A percentile compares a stretch with the other conserved stretches of the same genome.
phyloP scores from a whole-genome alignment of 1,140 invertebrate species.

The Drosophila triauraria region DNA sequence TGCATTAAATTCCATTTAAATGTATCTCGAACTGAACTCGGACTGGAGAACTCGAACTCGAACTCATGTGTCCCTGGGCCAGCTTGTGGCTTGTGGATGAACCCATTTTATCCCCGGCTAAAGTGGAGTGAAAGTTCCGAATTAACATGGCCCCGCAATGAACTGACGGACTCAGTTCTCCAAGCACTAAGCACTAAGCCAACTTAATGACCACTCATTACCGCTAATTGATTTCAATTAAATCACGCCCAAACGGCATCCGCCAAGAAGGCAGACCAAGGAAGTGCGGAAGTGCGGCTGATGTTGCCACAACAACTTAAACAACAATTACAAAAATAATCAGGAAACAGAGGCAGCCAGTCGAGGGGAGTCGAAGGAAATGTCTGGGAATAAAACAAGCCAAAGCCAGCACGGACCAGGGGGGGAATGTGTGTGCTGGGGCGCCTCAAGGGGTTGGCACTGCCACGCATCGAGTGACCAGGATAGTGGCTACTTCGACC shows the following conservation, averaged over 20 bases:
- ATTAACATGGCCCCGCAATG: slow-evolving; percentile 28
- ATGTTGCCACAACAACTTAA: slow-evolving; percentile 80
- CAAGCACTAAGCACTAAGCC: slow-evolving; percentile 50
- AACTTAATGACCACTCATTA: slow-evolving; percentile 84
- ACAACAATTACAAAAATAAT: slow-evolving; percentile 83
- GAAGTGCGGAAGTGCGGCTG: slow-evolving; percentile 56
- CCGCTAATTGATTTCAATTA: slow-evolving; percentile 85
- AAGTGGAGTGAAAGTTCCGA: slow-evolving; percentile 2
- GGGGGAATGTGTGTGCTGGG: slow-evolving; percentile 3
- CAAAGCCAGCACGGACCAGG: no score
- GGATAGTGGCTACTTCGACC: slow-evolving; percentile 9
- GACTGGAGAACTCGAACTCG: no score
- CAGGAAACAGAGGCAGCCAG: slow-evolving; percentile 56
- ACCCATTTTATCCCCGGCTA: slow-evolving; percentile 9
- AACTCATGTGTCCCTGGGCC: slow-evolving; percentile 4
- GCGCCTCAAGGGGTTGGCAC: slow-evolving; percentile 40
- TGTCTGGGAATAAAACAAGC: slow-evolving; percentile 64
- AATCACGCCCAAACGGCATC: slow-evolving; percentile 74
- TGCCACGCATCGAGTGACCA: slow-evolving; percentile 52
- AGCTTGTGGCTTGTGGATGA: slow-evolving; percentile 1
- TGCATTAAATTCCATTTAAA: slow-evolving; percentile 61
- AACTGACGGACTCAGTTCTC: slow-evolving; percentile 7
- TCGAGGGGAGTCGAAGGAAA: slow-evolving; percentile 46
- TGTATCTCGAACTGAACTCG: slow-evolving; percentile 2
- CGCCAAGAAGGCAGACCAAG: slow-evolving; percentile 19